These are phyloP conservation scores for Selene dorsalis DNA, from an alignment of 2,797 vertebrate genomes.

Conservation along the genomic window DNA sequence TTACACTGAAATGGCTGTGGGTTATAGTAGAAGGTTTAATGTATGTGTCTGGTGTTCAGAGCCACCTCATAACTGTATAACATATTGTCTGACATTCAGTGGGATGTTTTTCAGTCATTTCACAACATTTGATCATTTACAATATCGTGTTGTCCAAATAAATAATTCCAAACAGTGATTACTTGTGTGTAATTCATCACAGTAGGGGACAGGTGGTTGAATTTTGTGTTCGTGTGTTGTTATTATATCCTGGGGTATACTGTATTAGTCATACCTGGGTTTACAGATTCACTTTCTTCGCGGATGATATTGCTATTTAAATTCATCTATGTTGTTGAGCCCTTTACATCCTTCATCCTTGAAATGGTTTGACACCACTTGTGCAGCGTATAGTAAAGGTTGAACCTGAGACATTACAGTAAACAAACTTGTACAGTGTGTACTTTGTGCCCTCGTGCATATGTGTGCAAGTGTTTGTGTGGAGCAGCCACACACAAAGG, in stretches of 20 bases:
- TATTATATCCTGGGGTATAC: not conserved
- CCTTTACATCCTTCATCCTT: not conserved
- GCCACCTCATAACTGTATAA: not conserved
- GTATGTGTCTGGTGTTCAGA: not conserved
- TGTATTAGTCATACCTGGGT: not conserved
- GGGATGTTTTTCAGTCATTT: not conserved
- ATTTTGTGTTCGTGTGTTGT: not conserved
- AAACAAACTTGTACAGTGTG: not conserved
- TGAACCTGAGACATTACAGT: slow-evolving; percentile 13
- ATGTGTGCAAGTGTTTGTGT: not conserved
- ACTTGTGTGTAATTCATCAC: too few relatives aligned
- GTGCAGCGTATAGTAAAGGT: not conserved
- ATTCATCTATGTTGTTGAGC: not conserved
- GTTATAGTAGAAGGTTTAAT: not conserved
- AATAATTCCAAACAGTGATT: not conserved
- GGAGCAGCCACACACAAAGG: slow-evolving; percentile 22
- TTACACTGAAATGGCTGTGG: not conserved
- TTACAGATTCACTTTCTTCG: not conserved
- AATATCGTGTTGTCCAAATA: not conserved
- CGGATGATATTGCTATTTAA: not conserved
- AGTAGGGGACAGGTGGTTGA: not conserved
- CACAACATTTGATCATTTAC: not conserved
- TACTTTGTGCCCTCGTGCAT: not conserved
- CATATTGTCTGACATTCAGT: not conserved
- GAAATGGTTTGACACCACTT: not conserved